Conservation (phyloP, 2,797 vertebrate genomes). For the Alfaro cultratus region DNA sequence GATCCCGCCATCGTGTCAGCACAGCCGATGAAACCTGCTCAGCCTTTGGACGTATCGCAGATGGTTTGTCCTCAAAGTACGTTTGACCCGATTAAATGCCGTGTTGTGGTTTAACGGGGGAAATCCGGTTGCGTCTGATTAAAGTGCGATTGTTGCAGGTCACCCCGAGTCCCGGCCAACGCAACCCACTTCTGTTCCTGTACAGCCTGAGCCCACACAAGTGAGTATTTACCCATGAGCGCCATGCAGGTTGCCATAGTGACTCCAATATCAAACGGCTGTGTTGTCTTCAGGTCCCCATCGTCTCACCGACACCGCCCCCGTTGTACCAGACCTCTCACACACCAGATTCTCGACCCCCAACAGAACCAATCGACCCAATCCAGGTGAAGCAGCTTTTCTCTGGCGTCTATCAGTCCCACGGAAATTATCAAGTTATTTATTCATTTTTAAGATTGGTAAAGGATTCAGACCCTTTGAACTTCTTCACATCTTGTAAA, state of each 20-base stretch:
- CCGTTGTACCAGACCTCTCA: slow-evolving; percentile 91
- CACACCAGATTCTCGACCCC: slow-evolving; percentile 87
- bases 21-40: slow-evolving; percentile 93
- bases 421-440: neutral
- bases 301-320: slow-evolving; percentile 90
- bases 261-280: neutral
- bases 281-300: slow-evolving; percentile 81
- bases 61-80: slow-evolving; percentile 93
- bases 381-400: slow-evolving; percentile 84
- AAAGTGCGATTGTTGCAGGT: slow-evolving; percentile 72
- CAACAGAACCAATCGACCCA: slow-evolving; percentile 90
- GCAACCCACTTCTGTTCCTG: slow-evolving; percentile 88
- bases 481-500: neutral
- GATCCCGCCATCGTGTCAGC: slow-evolving; percentile 97
- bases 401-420: neutral
- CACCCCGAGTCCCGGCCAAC: slow-evolving; percentile 90
- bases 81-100: slow-evolving; percentile 19
- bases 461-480: neutral
- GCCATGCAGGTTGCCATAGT: neutral
- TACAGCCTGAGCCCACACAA: slow-evolving; percentile 92
- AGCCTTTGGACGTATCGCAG: slow-evolving; percentile 90
- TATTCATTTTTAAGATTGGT: neutral
- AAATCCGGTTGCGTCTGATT: slow-evolving; percentile 16
- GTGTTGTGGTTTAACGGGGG: neutral
- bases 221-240: slow-evolving; percentile 70